These are phyloP conservation scores for Cataglyphis altisquamis DNA, from an alignment of 2,888 invertebrate species.

Conservation along the genomic window DNA sequence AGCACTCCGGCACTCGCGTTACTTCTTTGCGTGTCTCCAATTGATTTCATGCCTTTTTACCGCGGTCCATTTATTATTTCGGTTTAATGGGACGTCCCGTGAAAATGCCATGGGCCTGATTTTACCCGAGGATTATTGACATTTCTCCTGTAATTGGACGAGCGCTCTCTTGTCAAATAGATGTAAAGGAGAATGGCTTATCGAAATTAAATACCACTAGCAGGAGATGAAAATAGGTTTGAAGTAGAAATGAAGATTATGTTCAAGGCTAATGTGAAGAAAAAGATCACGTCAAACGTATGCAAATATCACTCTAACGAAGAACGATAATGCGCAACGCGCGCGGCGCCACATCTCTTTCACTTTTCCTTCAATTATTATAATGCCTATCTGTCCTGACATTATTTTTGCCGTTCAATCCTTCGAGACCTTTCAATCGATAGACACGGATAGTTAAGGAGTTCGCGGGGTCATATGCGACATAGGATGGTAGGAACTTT, in stretches of 20 bases:
- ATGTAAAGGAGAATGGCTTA: background rate
- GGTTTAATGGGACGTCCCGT: background rate
- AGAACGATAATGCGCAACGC: slow-evolving; percentile 23
- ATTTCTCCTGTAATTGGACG: background rate
- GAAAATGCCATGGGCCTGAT: background rate
- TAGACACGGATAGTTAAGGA: background rate
- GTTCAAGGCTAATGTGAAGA: background rate
- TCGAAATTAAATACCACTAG: background rate
- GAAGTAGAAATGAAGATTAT: background rate
- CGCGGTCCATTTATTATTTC: slow-evolving; percentile 37
- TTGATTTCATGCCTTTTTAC: slow-evolving; percentile 48
- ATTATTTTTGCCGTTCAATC: slow-evolving; percentile 25
- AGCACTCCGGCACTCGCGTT: slow-evolving; percentile 53
- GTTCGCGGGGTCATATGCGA: slow-evolving; percentile 38
- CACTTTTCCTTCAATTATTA: slow-evolving; percentile 40
- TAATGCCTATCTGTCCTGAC: slow-evolving; percentile 17
- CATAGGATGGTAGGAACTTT: background rate
- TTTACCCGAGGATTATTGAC: background rate
- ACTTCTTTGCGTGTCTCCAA: slow-evolving; percentile 44
- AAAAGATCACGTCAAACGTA: background rate
- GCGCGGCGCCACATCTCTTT: slow-evolving; percentile 17
- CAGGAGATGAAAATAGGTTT: background rate
- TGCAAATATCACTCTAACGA: slow-evolving; percentile 25
- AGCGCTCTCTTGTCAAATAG: background rate
- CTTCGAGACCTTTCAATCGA: slow-evolving; percentile 44